Base-by-base conservation (phyloP, 1,140 invertebrate genomes). In the Drosophila persimilis region DNA sequence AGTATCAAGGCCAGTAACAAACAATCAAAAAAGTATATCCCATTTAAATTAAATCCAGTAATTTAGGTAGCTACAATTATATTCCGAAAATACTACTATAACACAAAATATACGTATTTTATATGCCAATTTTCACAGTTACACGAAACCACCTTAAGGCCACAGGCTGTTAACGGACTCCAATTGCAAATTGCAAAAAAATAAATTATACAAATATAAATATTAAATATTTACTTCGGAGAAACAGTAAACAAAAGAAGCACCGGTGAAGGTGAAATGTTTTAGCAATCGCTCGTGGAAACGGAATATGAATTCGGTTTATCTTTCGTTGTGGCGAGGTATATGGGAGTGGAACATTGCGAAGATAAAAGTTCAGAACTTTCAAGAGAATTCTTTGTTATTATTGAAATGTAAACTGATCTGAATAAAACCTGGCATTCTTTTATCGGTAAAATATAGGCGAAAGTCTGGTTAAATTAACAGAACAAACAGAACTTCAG, bases 191-290 rank as follows among this genome's bases (percentile, higher is more conserved):
- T 39, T 51, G 45, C 45, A 46, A 15, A 41, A 60, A 51, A 1
- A 48, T 20, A 13, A 66, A 58, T 45, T 56, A 76, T 69, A 48
- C 15, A 52, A 31, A 22, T 13, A 46, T 31, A 58, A 48, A 59
- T 47, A 74, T 78, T 39, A 81, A 81, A 84, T 78, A 83, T 69
- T 73, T 47, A 74, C 69, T 29, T 4, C 22, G 61, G 50, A 60
- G 60, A 72, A 55, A 73, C 69, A 24, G 3, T 17, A 65, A 56
- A 66, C 57, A 39, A 17, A 15, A 13, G 48, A 44, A 44, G 55
- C 63, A 73, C 3, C 11, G 35, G 35, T 13, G 35, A 39, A 39
- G 75, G 35, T n/a, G 57, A 63, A 67, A 80, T 80, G 66, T 76
- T 73, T 69, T 56, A 73, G 80, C 77, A 80, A 60, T 72, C 47